Evolutionary conservation across 2,797 vertebrate genomes (phyloP).

Genomic region (Macroramphosus scolopax): DNA sequence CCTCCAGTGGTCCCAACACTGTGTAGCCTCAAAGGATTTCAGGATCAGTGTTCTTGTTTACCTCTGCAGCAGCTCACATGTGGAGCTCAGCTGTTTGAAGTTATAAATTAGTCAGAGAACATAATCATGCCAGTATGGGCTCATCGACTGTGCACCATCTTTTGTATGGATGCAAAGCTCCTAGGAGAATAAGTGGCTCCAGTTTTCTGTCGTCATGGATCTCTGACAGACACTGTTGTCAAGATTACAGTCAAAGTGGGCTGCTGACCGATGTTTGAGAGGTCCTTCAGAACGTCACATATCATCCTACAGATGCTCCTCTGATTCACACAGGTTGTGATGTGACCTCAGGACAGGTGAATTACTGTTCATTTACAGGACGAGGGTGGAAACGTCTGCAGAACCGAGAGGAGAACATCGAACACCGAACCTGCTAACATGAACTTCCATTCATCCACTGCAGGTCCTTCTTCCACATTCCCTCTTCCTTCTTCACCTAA

Average conservation of each 20-base stretch:
- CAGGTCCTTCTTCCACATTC: too few species aligned
- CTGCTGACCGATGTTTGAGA: conserved; percentile 3
- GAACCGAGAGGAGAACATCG: too few species aligned
- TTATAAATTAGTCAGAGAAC: conserved; percentile 54
- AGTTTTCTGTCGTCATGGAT: conserved; percentile 19
- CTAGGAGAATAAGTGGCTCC: conserved; percentile 13
- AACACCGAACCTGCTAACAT: too few species aligned
- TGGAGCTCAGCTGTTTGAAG: conserved; percentile 63
- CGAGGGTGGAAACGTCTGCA: too few species aligned
- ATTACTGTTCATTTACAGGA: background rate
- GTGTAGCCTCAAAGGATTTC: too few species aligned
- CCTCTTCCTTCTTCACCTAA: too few species aligned
- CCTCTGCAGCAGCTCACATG: conserved; percentile 32
- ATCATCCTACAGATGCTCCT: conserved; percentile 23
- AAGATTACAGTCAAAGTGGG: conserved; percentile 12
- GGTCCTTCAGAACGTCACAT: conserved; percentile 18
- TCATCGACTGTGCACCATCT: too few species aligned
- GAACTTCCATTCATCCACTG: background rate
- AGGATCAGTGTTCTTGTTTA: too few species aligned
- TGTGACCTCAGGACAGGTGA: conserved; percentile 3
- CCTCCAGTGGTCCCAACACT: too few species aligned
- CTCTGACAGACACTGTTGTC: too few species aligned
- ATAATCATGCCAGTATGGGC: conserved; percentile 51
- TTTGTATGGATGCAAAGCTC: conserved; percentile 6
- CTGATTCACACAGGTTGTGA: background rate